Evolutionary conservation across 2,797 vertebrate genomes (phyloP).

Genomic region (Echeneis naucrates): DNA sequence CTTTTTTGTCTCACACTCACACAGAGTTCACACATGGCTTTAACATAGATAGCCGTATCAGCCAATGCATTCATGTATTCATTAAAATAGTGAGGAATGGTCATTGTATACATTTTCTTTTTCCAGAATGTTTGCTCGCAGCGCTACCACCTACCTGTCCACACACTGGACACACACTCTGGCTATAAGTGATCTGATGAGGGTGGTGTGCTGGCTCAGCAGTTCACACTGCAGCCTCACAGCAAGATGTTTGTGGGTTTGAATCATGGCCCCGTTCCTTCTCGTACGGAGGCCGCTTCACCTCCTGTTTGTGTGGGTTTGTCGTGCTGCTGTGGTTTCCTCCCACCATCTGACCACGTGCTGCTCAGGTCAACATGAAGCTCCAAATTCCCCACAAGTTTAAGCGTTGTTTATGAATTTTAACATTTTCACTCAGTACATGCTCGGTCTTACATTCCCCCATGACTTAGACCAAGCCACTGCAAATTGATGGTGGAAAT

Average conservation of each 20-base stretch:
- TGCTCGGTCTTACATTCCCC: neutral
- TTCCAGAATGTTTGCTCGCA: neutral
- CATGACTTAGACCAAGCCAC: neutral
- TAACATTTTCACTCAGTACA: neutral
- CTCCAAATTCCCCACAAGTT: conserved; percentile 21
- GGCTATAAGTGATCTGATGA: conserved; percentile 29
- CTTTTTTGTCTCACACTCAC: conserved; percentile 2
- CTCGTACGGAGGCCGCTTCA: conserved; percentile 28
- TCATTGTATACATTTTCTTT: conserved; percentile 14
- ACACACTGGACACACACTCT: conserved; percentile 22
- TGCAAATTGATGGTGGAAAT: conserved; percentile 5
- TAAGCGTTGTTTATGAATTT: conserved; percentile 22
- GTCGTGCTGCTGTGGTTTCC: conserved; percentile 24
- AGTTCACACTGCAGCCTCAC: conserved; percentile 29
- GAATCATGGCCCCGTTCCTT: conserved; percentile 29
- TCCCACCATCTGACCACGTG: conserved; percentile 26
- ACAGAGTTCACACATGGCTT: neutral
- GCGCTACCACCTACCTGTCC: conserved; percentile 2
- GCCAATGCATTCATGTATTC: neutral
- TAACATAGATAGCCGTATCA: neutral
- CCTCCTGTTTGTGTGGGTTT: conserved; percentile 48
- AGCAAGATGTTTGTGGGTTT: conserved; percentile 44
- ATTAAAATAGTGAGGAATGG: conserved; percentile 10
- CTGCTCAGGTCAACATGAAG: conserved; percentile 33
- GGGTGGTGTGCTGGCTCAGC: conserved; percentile 36